These are phyloP conservation scores for Crocuta crocuta DNA, from an alignment of 2,113 vertebrate species.

Conservation along the genomic window DNA sequence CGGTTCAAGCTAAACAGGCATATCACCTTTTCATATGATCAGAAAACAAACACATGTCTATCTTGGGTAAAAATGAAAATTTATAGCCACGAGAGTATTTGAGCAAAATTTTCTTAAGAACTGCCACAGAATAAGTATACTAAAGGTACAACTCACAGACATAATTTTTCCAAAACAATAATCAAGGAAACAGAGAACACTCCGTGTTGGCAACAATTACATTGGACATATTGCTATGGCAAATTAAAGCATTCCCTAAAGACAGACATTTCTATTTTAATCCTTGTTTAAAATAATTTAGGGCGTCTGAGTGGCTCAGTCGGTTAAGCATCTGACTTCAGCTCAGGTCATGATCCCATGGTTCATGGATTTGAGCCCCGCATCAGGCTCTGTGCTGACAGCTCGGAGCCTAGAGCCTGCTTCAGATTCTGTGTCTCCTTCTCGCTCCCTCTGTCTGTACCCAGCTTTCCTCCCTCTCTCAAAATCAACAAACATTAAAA, in stretches of 20 bases:
- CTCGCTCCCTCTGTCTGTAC: too few relatives aligned
- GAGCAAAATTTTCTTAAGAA: neutral
- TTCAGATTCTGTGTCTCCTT: too few relatives aligned
- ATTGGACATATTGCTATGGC: neutral
- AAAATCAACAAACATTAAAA: too few relatives aligned
- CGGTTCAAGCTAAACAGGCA: neutral
- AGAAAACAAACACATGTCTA: neutral
- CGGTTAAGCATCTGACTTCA: too few relatives aligned
- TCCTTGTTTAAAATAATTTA: neutral
- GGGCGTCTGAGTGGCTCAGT: too few relatives aligned
- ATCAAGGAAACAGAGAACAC: neutral
- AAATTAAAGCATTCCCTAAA: constrained; percentile 55
- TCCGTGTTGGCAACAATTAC: neutral
- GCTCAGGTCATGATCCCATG: too few relatives aligned
- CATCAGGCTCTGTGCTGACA: too few relatives aligned
- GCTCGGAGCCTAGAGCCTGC: too few relatives aligned
- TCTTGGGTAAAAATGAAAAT: constrained; percentile 51
- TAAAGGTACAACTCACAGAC: neutral
- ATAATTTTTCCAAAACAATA: neutral
- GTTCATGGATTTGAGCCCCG: too few relatives aligned
- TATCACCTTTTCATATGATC: neutral
- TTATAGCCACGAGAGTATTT: neutral
- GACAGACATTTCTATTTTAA: constrained; percentile 20
- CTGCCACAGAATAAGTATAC: neutral
- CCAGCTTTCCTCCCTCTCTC: too few relatives aligned